Conservation (phyloP, 2,797 vertebrate species). For the Tympanoctomys barrerae region DNA sequence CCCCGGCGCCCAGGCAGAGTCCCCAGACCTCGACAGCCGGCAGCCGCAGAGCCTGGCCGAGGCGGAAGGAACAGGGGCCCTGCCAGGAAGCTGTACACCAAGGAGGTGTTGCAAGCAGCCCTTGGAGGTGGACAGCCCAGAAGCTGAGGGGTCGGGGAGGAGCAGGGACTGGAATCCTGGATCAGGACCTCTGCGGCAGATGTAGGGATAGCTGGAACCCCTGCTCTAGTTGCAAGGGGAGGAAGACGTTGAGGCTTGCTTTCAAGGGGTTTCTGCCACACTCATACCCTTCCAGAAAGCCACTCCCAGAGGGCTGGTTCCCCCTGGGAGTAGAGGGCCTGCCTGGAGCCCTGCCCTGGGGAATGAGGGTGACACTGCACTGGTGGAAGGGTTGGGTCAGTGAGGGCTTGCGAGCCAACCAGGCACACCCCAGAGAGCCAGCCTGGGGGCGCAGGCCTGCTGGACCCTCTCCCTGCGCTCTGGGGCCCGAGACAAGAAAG, state of each 20-base stretch:
- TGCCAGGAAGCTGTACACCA: slow-evolving; percentile 63
- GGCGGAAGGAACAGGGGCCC: slow-evolving; percentile 36
- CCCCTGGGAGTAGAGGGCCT: neutral
- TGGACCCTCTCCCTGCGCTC: neutral
- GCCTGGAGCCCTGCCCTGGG: neutral
- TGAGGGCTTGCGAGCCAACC: neutral
- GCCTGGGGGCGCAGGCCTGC: neutral
- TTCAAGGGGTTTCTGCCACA: slow-evolving; percentile 62
- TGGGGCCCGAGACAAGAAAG: neutral
- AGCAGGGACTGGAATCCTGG: too few species aligned
- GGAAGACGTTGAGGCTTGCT: slow-evolving; percentile 21
- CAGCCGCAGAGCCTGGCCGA: neutral
- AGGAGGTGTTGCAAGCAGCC: slow-evolving; percentile 47
- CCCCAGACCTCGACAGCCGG: neutral
- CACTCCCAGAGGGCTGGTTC: neutral
- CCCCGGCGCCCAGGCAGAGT: neutral
- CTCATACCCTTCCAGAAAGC: neutral
- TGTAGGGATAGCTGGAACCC: neutral
- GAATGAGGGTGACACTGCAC: neutral
- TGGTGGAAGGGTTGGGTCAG: neutral
- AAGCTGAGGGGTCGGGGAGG: neutral
- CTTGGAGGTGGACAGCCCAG: neutral
- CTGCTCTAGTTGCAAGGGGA: neutral
- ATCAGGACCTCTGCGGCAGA: neutral
- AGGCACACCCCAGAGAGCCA: neutral